Percentiles rank a stretch among this genome's conserved stretches.
Evolutionary conservation across 2,113 vertebrate species (phyloP).

Genomic region (Antidorcas marsupialis): DNA sequence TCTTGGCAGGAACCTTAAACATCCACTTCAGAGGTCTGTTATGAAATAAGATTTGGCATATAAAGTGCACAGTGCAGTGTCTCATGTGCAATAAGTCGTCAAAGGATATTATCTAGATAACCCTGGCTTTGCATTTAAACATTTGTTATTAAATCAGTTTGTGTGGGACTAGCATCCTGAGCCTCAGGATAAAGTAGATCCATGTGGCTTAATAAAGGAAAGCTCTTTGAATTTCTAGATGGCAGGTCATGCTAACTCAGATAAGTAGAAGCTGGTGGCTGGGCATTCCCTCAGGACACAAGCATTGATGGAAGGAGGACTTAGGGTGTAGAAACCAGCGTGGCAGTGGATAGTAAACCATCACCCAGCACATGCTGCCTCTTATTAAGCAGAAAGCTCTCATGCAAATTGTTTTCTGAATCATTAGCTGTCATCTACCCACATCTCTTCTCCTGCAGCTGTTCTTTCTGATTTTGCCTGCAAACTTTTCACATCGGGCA

Average conservation of each 20-base stretch:
- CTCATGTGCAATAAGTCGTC: not conserved
- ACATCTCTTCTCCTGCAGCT: slow-evolving; percentile 17
- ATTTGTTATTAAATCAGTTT: not conserved
- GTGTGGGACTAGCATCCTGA: not conserved
- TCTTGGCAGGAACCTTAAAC: not conserved
- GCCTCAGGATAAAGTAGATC: not conserved
- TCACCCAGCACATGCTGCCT: not conserved
- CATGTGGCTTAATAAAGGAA: not conserved
- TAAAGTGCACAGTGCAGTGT: not conserved
- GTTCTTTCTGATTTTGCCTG: slow-evolving; percentile 38
- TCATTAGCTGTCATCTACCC: slow-evolving; percentile 34
- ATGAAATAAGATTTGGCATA: not conserved
- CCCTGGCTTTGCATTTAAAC: not conserved
- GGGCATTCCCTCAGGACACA: not conserved
- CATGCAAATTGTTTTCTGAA: slow-evolving; percentile 46
- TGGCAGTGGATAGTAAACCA: not conserved
- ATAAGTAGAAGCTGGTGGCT: not conserved
- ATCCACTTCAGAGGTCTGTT: not conserved
- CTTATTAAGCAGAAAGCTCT: slow-evolving; percentile 37
- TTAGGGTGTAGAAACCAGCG: not conserved
- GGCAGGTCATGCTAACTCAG: not conserved
- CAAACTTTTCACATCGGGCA: slow-evolving; percentile 41
- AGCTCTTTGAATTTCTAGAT: slow-evolving; percentile 21
- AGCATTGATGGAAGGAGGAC: not conserved
- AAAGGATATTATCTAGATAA: not conserved